Conservation (phyloP, 2,888 invertebrate species). For the Hofmannophila pseudospretella region DNA sequence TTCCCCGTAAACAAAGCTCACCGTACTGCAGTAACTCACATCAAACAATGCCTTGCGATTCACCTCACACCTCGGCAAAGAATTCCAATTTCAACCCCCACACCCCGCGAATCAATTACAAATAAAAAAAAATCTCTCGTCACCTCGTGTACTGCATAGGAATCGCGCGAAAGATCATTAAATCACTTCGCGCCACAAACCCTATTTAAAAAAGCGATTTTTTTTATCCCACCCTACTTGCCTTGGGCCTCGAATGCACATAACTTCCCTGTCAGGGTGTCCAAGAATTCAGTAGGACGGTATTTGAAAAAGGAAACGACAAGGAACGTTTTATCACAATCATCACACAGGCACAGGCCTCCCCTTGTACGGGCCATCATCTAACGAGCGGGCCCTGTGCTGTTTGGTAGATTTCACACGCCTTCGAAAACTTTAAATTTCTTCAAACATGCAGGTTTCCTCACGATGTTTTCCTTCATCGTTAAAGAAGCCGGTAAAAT, state of each 20-base stretch:
- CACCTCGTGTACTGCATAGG: conserved; percentile 59
- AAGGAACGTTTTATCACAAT: no score
- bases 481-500: no score
- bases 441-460: no score
- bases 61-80: conserved; percentile 51
- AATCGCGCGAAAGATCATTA: conserved; percentile 60
- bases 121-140: conserved; percentile 61
- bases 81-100: conserved; percentile 65
- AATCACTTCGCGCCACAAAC: conserved; percentile 68
- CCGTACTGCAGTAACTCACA: no score
- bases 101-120: conserved; percentile 69
- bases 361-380: no score
- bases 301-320: no score
- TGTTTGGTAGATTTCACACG: no score
- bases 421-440: no score
- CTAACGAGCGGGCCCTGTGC: no score
- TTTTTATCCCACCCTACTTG: conserved; percentile 53
- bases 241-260: conserved; percentile 31
- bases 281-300: conserved; percentile 16
- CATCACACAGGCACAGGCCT: no score
- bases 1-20: no score
- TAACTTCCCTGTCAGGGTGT: conserved; percentile 26
- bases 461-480: no score
- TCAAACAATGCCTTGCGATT: conserved; percentile 27
- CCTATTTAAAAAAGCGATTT: conserved; percentile 72